Base-by-base conservation (phyloP, 1,140 invertebrate genomes). In the Diuraphis noxia region DNA sequence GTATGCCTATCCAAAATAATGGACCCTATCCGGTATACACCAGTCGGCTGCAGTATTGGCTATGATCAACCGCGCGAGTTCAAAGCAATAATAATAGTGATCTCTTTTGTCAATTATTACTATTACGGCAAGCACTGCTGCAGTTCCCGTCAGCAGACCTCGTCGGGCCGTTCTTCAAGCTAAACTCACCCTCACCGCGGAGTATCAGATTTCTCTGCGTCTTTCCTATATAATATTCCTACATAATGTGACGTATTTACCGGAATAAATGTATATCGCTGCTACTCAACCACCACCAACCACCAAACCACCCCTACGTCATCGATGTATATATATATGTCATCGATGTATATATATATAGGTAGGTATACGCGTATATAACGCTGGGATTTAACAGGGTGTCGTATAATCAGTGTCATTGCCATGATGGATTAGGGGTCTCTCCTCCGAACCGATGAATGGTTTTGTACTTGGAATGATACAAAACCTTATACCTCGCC, bases 391-490 rank as follows among this genome's bases (percentile, higher is more conserved):
- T 91, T 91, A 91, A 82, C 89, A 91, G 89, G 89, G 89, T 91
- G 89, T 81, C 89, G 77, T 89, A 89, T 91, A 91, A 91, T 91
- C 89, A 91, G 77, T 91, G 89, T 91, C 89, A 91, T 91, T 81
- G 89, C 72, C 89, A 36, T 91, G 89, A 91, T 91, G 77, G 89
- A 91, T 91, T 91, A 91, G 72, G 89, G 77, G 89, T 81, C 43
- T 91, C 88, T 30, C 72, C 41, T 30, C 72, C 21, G 46, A 82
- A n/a, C 43, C 72, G 77, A 91, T 91, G 89, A 91, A 91, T 91
- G 89, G 89, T 91, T 91, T 91, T 91, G 89, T 91, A 91, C 81
- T 91, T 52, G 89, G 43, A 91, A 91, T 91, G 88, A 91, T 91
- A 91, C 89, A 91, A 91, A 91, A 91, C 89, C 89, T 49, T 40